Percentiles rank a stretch among this genome's conserved stretches.
These are phyloP conservation scores for Callosobruchus maculatus DNA, from an alignment of 2,888 invertebrate genomes.

Conservation along the genomic window DNA sequence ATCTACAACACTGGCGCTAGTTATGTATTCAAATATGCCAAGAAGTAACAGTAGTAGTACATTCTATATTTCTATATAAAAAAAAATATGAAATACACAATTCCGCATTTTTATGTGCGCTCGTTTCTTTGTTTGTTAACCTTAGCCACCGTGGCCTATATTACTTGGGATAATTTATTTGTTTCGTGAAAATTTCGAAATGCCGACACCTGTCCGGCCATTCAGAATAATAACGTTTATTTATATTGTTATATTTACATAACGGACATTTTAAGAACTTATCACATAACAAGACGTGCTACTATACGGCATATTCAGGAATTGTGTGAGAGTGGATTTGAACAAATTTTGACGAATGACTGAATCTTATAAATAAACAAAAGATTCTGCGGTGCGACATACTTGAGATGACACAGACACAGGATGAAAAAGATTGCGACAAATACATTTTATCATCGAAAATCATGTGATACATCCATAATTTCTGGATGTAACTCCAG, in stretches of 20 bases:
- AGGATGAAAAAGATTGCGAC: no score
- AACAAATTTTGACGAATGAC: no score
- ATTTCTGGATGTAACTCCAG: no score
- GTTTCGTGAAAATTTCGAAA: neutral
- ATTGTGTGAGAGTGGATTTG: no score
- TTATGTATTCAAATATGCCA: neutral
- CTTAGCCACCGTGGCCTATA: neutral
- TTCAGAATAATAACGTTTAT: neutral
- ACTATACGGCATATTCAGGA: no score
- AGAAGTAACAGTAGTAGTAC: neutral
- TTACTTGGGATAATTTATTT: neutral
- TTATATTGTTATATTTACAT: neutral
- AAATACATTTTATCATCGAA: no score
- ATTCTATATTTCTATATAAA: neutral
- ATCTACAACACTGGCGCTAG: neutral
- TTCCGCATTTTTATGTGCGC: neutral
- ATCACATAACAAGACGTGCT: no score
- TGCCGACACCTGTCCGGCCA: neutral
- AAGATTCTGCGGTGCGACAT: no score
- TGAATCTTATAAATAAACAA: no score
- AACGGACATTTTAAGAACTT: slow-evolving; percentile 43
- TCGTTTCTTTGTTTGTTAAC: neutral
- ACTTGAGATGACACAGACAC: no score
- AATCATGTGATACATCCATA: no score
- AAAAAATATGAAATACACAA: neutral